These are phyloP conservation scores for Macrosoma leucophasiata DNA, from an alignment of 2,888 invertebrate genomes.

Conservation along the genomic window DNA sequence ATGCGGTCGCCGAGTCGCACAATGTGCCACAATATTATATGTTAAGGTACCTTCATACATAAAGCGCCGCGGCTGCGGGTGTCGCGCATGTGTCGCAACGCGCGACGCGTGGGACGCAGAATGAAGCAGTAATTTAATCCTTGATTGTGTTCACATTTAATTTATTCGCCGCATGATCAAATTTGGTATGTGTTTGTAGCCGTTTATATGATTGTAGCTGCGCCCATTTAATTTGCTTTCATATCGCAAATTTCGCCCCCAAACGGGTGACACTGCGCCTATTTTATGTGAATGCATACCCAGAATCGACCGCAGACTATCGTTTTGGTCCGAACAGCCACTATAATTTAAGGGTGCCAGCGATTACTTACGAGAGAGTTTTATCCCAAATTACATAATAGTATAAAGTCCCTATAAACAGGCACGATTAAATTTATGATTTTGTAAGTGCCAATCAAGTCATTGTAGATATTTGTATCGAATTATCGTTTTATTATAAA, in stretches of 20 bases:
- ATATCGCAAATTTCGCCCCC: slow-evolving; percentile 32
- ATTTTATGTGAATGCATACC: slow-evolving; percentile 28
- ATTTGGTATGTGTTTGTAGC: slow-evolving; percentile 66
- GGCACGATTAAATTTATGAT: slow-evolving; percentile 39
- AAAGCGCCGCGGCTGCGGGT: slow-evolving; percentile 40
- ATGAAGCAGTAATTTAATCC: slow-evolving; percentile 72
- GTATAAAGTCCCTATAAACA: slow-evolving; percentile 25
- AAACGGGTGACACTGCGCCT: slow-evolving; percentile 32
- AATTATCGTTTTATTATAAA: slow-evolving; percentile 48
- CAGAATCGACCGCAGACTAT: too few species aligned
- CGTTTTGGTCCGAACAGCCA: too few species aligned
- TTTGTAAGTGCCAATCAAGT: slow-evolving; percentile 47
- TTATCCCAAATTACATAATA: too few species aligned
- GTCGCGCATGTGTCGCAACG: slow-evolving; percentile 62
- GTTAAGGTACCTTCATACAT: slow-evolving; percentile 62
- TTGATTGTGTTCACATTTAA: slow-evolving; percentile 72
- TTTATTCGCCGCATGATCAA: slow-evolving; percentile 70
- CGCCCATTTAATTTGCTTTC: slow-evolving; percentile 47
- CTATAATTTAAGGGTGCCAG: too few species aligned
- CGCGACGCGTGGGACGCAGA: slow-evolving; percentile 63
- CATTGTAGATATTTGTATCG: slow-evolving; percentile 36
- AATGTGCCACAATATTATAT: slow-evolving; percentile 69
- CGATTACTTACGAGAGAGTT: too few species aligned
- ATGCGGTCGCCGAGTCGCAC: slow-evolving; percentile 67
- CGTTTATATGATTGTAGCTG: slow-evolving; percentile 61